Conservation (phyloP, 2,888 invertebrate genomes). For the Eubasilissa splendida region DNA sequence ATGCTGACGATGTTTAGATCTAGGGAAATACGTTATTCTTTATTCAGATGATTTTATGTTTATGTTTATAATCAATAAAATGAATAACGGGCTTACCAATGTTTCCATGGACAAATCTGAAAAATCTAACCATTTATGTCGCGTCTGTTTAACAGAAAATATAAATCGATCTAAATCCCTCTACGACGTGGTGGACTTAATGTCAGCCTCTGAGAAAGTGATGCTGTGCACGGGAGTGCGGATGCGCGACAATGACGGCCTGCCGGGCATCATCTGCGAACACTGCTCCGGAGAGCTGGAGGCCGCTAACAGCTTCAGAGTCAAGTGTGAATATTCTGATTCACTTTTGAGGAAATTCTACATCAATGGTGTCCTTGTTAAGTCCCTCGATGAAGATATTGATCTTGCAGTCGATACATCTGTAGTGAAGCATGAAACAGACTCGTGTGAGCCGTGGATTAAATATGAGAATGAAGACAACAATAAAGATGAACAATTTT, state of each 20-base stretch:
- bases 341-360: conserved; percentile 61
- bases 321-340: conserved; percentile 65
- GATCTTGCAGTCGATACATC: neutral
- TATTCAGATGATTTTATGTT: neutral
- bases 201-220: conserved; percentile 56
- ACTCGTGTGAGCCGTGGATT: neutral
- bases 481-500: neutral
- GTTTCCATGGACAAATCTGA: neutral
- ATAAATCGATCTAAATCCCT: neutral
- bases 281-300: conserved; percentile 25
- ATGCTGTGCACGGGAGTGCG: conserved; percentile 65
- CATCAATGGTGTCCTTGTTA: neutral
- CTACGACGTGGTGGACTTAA: neutral
- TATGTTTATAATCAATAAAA: neutral
- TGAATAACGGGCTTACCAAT: neutral
- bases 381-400: neutral
- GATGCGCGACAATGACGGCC: conserved; percentile 61
- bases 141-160: conserved; percentile 39
- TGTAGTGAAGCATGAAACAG: neutral
- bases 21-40: neutral
- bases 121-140: conserved; percentile 14
- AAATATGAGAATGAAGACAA: conserved; percentile 7
- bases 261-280: conserved; percentile 62
- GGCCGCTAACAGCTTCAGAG: conserved; percentile 38
- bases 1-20: neutral